A percentile compares a stretch with the other conserved stretches of the same genome.
phyloP scores from a whole-genome alignment of 2,888 invertebrate genomes.

The Xestia c-nigrum region DNA sequence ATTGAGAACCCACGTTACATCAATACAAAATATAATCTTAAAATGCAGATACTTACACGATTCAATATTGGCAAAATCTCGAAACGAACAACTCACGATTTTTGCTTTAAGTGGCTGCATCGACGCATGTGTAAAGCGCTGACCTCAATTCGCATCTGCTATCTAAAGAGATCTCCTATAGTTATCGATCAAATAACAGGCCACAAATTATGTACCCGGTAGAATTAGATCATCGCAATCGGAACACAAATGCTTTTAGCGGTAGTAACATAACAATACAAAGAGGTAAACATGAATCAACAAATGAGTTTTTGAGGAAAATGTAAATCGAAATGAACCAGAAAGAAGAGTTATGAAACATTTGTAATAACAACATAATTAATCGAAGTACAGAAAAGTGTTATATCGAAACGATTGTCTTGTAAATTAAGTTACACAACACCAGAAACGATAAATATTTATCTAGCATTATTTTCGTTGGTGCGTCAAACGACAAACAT shows the following conservation, averaged over 20 bases:
- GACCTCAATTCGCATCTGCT: conserved; percentile 78
- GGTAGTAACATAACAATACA: conserved; percentile 25
- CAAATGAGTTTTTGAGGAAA: conserved; percentile 36
- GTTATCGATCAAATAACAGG: conserved; percentile 79
- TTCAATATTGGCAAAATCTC: conserved; percentile 52
- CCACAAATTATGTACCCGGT: conserved; percentile 69
- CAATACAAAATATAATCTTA: conserved; percentile 29
- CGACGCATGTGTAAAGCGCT: conserved; percentile 66
- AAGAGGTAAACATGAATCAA: conserved; percentile 19
- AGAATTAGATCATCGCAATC: conserved; percentile 63
- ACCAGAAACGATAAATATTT: conserved; percentile 70
- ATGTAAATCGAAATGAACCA: conserved; percentile 37
- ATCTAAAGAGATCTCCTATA: conserved; percentile 80
- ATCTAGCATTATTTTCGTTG: conserved; percentile 64
- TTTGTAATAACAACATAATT: conserved; percentile 53
- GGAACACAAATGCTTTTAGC: conserved; percentile 31
- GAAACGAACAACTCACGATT: conserved; percentile 53
- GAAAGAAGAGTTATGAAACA: conserved; percentile 52
- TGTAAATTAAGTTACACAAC: conserved; percentile 65
- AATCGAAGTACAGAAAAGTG: conserved; percentile 41
- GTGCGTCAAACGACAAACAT: conserved; percentile 48
- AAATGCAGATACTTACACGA: conserved; percentile 41
- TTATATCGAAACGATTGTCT: conserved; percentile 58
- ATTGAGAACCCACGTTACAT: conserved; percentile 24
- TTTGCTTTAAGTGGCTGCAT: conserved; percentile 68